Base-by-base conservation (phyloP, 2,888 invertebrate genomes). In the Ceramica pisi region DNA sequence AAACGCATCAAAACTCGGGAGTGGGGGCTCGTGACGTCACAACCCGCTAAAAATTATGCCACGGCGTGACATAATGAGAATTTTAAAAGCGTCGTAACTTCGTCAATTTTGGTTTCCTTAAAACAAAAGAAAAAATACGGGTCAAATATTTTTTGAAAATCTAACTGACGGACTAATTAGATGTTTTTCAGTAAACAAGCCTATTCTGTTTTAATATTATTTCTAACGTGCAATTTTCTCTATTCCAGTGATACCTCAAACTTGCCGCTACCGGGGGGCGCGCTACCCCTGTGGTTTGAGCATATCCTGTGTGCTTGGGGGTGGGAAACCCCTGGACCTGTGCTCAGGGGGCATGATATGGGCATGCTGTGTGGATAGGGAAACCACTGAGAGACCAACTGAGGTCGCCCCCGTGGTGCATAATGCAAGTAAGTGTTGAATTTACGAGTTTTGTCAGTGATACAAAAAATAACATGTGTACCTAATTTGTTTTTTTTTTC, bases 271-370 rank as follows among this genome's bases (percentile, higher is more conserved):
- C 96, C 97, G 98, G 78, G 98, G 98, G 7, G 97, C 98, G 26
- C 97, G 98, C 87, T 99, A 98, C 96, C 98, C 98, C 82, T 99
- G 99, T 90, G 98, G 98, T 0, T 96, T 99, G 77, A 98, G 98
- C 92, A 98, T 99, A 87, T 98, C 98, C 75, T 99, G 99, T 92
- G 98, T 99, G 16, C 96, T 99, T 70, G 97, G 98, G 8, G 99
- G 99, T 1, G 98, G 98, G 7, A 97, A 98, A 82, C 98, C 99
- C 1, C 93, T 99, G 89, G 99, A 99, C 93, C 96, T 99, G 0
- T 99, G 99, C 92, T 98, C 98, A 16, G 99, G 99, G 31, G 99
- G 99, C 66, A 97, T 99, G 97, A 98, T 99, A 85, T 99, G 99
- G 99, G 98, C 98, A 8, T 99, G 99, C 92, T 99, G 99, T 90